These are phyloP conservation scores for Glaucidium brasilianum DNA, from an alignment of 2,113 vertebrate species.

Conservation along the genomic window DNA sequence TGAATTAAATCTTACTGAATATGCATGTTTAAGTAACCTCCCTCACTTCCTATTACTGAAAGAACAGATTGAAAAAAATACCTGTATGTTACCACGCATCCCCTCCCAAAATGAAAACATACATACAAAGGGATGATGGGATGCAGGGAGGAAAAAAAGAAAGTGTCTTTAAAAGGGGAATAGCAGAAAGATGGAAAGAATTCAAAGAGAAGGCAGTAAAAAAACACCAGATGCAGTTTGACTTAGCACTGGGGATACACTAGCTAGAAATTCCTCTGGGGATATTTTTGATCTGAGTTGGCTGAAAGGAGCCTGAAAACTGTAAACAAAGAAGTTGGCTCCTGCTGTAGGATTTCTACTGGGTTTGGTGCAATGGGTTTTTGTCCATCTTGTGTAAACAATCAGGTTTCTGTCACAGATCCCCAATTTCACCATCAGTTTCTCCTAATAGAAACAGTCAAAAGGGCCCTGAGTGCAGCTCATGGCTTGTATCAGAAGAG, in stretches of 20 bases:
- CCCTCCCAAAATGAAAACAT: background rate
- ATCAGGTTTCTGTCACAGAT: background rate
- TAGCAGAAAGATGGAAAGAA: background rate
- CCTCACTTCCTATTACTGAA: background rate
- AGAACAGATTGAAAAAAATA: background rate
- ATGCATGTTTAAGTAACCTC: background rate
- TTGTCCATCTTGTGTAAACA: background rate
- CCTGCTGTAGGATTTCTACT: background rate
- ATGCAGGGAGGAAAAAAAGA: background rate
- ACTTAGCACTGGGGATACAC: background rate
- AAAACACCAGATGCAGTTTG: background rate
- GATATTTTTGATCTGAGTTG: background rate
- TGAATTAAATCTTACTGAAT: constrained; percentile 4
- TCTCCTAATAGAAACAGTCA: background rate
- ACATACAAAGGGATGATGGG: background rate
- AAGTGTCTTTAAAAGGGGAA: background rate
- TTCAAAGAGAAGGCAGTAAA: background rate
- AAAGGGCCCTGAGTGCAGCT: background rate
- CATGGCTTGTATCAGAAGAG: background rate
- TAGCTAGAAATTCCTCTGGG: background rate
- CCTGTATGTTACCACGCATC: background rate
- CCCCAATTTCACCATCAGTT: background rate
- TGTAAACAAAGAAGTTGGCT: background rate
- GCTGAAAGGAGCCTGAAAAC: background rate
- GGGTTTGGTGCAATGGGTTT: background rate